A percentile compares a stretch with the other conserved stretches of the same genome.
phyloP scores from a whole-genome alignment of 2,888 invertebrate genomes.

The Ectemnius lituratus region DNA sequence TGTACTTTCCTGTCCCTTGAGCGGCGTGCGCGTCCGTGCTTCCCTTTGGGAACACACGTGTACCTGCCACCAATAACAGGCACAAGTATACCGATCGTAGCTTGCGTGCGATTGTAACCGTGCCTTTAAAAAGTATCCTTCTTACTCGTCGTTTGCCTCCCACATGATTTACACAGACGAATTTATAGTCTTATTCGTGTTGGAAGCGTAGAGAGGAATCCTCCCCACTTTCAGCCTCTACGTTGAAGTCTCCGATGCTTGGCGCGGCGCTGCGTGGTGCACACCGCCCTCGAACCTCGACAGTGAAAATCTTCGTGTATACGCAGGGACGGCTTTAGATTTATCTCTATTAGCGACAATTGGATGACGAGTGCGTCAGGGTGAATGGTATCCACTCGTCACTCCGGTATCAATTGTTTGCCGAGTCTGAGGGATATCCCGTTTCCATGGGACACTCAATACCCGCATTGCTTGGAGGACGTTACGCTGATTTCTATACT shows the following conservation, averaged over 20 bases:
- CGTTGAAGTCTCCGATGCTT: too few species aligned
- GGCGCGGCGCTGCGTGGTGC: too few species aligned
- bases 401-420: slow-evolving; percentile 72
- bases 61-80: slow-evolving; percentile 61
- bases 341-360: too few species aligned
- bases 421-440: slow-evolving; percentile 72
- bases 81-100: slow-evolving; percentile 36
- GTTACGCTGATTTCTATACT: slow-evolving; percentile 58
- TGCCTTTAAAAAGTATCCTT: slow-evolving; percentile 26
- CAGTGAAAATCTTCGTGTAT: too few species aligned
- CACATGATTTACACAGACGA: slow-evolving; percentile 71
- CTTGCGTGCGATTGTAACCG: background rate
- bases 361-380: too few species aligned
- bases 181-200: slow-evolving; percentile 70
- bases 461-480: slow-evolving; percentile 70
- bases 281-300: too few species aligned
- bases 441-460: slow-evolving; percentile 75
- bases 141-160: slow-evolving; percentile 56
- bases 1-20: slow-evolving; percentile 54
- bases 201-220: background rate
- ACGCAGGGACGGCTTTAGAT: too few species aligned
- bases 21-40: slow-evolving; percentile 52
- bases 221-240: background rate
- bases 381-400: slow-evolving; percentile 50
- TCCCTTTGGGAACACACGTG: slow-evolving; percentile 61